These are phyloP conservation scores for Orcinus orca DNA, from an alignment of 2,113 vertebrate genomes.

Conservation along the genomic window DNA sequence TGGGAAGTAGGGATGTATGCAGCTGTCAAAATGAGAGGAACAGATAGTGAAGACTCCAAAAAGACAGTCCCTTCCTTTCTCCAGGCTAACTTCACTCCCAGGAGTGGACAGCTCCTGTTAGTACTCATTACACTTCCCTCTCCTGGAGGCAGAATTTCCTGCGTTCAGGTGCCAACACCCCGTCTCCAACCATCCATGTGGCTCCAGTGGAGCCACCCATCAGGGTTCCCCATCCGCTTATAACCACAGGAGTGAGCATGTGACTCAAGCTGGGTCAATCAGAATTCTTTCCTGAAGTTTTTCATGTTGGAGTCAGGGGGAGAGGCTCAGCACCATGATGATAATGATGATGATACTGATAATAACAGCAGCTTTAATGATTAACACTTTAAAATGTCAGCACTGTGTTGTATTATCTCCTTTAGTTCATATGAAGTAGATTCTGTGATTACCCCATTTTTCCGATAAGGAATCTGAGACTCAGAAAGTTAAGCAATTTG, in stretches of 20 bases:
- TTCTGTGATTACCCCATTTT: background rate
- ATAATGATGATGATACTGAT: too few relatives aligned
- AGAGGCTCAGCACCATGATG: background rate
- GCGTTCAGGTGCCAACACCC: background rate
- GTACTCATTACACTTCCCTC: background rate
- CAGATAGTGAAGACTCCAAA: background rate
- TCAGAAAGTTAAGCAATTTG: background rate
- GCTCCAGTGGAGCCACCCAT: background rate
- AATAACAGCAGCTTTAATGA: background rate
- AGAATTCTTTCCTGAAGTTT: background rate
- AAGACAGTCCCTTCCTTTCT: background rate
- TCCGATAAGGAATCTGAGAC: background rate
- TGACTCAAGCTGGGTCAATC: background rate
- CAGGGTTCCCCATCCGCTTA: background rate
- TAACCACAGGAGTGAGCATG: background rate
- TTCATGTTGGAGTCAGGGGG: background rate
- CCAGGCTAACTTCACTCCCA: background rate
- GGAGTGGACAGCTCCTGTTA: background rate
- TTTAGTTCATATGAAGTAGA: background rate
- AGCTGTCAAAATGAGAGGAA: background rate
- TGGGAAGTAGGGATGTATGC: background rate
- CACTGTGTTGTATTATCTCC: background rate
- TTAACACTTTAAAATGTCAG: background rate
- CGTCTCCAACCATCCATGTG: background rate
- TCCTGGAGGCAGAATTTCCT: background rate